Base-by-base conservation (phyloP, 2,797 vertebrate genomes). In the Acipenser transmontanus region DNA sequence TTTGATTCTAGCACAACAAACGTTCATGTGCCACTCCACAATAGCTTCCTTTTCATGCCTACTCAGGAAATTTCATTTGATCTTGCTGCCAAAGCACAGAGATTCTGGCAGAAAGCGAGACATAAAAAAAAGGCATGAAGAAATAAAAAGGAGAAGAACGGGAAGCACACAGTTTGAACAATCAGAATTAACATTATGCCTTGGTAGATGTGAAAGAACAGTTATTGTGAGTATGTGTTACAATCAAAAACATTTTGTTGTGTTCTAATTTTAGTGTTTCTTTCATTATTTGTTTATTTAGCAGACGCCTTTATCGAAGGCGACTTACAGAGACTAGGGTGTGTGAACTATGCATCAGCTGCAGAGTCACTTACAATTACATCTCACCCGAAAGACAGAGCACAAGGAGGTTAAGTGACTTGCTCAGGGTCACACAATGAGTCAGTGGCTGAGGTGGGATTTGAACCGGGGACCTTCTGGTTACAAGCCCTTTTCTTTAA, bases 1-100 rank as follows among this genome's bases (percentile, higher is more conserved):
- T 80, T 76, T 81, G 84, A 84, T 87, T 88, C 81, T 81, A 80
- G 81, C 77, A 88, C 88, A 88, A 88, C 85, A 91, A 89, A 89
- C 82, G 77, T 87, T 4, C 34, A 34, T 34, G 34, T 34, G 34
- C 34, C 82, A 57, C 11, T 57, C 87, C 81, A 62, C 77, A 78
- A 79, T 81, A 77, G 81, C 77, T 83, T 80, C 85, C 79, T 82
- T 88, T 87, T 85, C 83, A 87, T 88, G 84, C 84, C 74, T 80
- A 51, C 51, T 61, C 64, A 56, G 70, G 70, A 72, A 65, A 72
- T 76, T 82, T 73, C 74, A 76, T 88, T 83, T 87, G 85, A 85
- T 84, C 80, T 84, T 48, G 57, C 77, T 85, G 82, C 82, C 85
- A 87, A 79, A 81, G 81, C 76, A 78, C 74, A 80, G 80, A 84